Evolutionary conservation across 2,888 invertebrate species (phyloP).

Genomic region (Drosophila paucipuncta): DNA sequence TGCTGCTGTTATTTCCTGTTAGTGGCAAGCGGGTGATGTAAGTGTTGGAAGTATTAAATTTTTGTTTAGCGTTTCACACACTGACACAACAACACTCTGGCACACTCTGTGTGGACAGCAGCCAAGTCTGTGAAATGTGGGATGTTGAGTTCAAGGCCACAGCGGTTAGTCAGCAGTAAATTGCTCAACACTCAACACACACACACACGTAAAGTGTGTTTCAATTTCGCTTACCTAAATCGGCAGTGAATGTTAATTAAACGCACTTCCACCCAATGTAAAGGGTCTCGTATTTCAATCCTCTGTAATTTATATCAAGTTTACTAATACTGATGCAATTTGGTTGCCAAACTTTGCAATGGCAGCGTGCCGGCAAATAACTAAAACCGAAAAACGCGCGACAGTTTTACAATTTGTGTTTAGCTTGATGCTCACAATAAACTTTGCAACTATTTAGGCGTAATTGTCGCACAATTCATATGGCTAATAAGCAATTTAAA

Average conservation of each 20-base stretch:
- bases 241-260: conserved; percentile 10
- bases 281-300: conserved; percentile 18
- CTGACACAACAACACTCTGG: background rate
- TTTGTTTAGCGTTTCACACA: conserved; percentile 27
- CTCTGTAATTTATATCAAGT: conserved; percentile 28
- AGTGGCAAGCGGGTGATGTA: conserved; percentile 24
- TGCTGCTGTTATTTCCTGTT: conserved; percentile 6
- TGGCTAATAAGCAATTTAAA: conserved; percentile 12
- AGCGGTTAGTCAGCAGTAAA: conserved; percentile 67
- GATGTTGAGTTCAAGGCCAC: conserved; percentile 65
- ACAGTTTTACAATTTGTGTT: background rate
- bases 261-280: conserved; percentile 7
- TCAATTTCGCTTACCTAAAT: conserved; percentile 46
- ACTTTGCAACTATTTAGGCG: background rate
- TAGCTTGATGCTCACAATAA: conserved; percentile 9
- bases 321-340: conserved; percentile 66
- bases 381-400: background rate
- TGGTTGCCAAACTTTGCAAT: conserved; percentile 50
- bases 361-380: conserved; percentile 36
- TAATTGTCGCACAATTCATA: conserved; percentile 12
- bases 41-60: conserved; percentile 26
- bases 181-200: conserved; percentile 46
- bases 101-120: conserved; percentile 47
- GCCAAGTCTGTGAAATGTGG: conserved; percentile 62
- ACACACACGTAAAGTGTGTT: conserved; percentile 3